Evolutionary conservation across 2,888 invertebrate species (phyloP).

Genomic region (Pelosia muscerda): DNA sequence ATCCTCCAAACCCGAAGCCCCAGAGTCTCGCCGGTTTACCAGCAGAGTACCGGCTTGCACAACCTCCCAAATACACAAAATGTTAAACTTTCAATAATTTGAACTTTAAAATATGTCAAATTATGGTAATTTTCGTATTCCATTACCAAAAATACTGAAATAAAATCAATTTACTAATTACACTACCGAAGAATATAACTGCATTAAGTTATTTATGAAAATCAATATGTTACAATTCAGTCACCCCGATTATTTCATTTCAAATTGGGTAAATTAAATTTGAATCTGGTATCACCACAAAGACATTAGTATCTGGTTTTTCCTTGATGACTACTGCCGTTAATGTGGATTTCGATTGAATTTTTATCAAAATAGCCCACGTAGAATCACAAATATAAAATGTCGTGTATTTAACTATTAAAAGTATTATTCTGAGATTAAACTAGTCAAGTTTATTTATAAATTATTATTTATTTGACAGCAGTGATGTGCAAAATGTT

Average conservation of each 20-base stretch:
- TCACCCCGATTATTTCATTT: not conserved
- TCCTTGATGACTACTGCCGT: constrained; percentile 3
- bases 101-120: too few relatives aligned
- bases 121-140: not conserved
- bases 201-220: too few relatives aligned
- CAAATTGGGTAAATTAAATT: not conserved
- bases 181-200: too few relatives aligned
- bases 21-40: too few relatives aligned
- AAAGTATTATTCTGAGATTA: not conserved
- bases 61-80: too few relatives aligned
- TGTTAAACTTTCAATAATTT: too few relatives aligned
- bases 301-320: constrained; percentile 8
- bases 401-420: not conserved
- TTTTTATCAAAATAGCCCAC: too few relatives aligned
- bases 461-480: constrained; percentile 7
- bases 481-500: constrained; percentile 31
- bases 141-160: not conserved
- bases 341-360: not conserved
- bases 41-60: too few relatives aligned
- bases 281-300: not conserved
- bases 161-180: not conserved
- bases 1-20: too few relatives aligned
- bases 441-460: constrained; percentile 7
- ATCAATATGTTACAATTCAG: too few relatives aligned
- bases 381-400: not conserved